These are phyloP conservation scores for Mustelus asterias DNA, from an alignment of 2,113 vertebrate genomes.

Conservation along the genomic window DNA sequence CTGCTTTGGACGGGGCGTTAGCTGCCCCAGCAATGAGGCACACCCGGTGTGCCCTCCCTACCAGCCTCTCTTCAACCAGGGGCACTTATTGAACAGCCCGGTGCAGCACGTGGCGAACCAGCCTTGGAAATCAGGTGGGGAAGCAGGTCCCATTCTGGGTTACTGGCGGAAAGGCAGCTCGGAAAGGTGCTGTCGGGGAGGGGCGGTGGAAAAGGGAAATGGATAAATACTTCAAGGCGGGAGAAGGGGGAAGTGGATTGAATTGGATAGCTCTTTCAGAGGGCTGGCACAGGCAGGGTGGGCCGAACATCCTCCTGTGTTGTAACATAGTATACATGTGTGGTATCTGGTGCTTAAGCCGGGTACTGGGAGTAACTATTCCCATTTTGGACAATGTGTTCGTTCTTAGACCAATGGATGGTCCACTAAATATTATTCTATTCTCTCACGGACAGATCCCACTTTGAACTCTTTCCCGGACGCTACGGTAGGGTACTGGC, in stretches of 20 bases:
- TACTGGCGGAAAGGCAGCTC: too few relatives aligned
- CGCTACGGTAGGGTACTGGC: neutral
- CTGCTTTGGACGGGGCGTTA: neutral
- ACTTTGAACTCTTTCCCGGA: neutral
- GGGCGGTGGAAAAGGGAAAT: neutral
- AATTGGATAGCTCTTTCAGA: neutral
- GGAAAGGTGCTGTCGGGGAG: too few relatives aligned
- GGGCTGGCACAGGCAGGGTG: neutral
- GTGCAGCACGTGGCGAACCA: too few relatives aligned
- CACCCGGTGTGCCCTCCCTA: neutral
- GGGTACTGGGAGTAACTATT: neutral
- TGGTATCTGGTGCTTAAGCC: neutral
- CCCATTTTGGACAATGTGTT: too few relatives aligned
- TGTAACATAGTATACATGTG: neutral
- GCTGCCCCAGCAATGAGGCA: neutral
- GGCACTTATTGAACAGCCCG: neutral
- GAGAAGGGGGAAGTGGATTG: neutral
- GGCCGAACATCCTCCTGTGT: neutral
- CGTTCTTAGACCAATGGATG: too few relatives aligned
- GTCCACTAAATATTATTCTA: too few relatives aligned
- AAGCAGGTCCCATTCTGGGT: too few relatives aligned
- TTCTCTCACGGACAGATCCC: neutral
- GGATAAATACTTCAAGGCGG: neutral
- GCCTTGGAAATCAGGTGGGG: neutral
- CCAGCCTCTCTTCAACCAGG: neutral